Conservation (phyloP, 2,888 invertebrate genomes). For the Thereva unica region DNA sequence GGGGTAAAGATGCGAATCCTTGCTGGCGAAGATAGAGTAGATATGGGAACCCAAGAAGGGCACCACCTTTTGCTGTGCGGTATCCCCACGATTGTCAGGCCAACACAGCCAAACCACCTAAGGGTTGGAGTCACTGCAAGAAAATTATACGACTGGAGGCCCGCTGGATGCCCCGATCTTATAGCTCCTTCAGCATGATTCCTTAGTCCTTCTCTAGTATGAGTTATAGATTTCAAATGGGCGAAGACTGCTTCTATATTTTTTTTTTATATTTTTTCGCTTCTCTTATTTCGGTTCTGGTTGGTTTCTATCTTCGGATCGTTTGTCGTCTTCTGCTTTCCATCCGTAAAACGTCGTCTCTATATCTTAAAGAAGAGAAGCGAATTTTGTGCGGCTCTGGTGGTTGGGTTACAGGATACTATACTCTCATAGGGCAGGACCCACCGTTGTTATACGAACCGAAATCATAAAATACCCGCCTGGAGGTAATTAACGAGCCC, state of each 20-base stretch:
- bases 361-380: slow-evolving; percentile 2
- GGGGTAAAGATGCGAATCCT: slow-evolving; percentile 15
- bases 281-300: slow-evolving; percentile 26
- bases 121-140: slow-evolving; percentile 35
- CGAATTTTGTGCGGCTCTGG: slow-evolving; percentile 1
- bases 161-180: slow-evolving; percentile 8
- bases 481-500: slow-evolving; percentile 52
- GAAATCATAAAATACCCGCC: slow-evolving; percentile 44
- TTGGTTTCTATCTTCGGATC: slow-evolving; percentile 30
- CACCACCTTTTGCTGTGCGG: background rate
- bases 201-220: slow-evolving; percentile 17
- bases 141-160: slow-evolving; percentile 27
- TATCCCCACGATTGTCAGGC: slow-evolving; percentile 18
- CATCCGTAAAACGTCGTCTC: slow-evolving; percentile 30
- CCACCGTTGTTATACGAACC: slow-evolving; percentile 33
- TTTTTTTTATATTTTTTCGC: slow-evolving; percentile 28
- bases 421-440: slow-evolving; percentile 19
- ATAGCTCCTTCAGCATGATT: slow-evolving; percentile 5
- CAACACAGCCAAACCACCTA: slow-evolving; percentile 30
- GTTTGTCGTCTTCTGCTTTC: slow-evolving; percentile 33
- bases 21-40: slow-evolving; percentile 22
- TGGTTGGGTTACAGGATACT: slow-evolving; percentile 26
- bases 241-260: slow-evolving; percentile 27
- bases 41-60: slow-evolving; percentile 1
- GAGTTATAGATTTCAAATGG: slow-evolving; percentile 35